Evolutionary conservation across 2,113 vertebrate species (phyloP).

Genomic region (Ctenodactylus gundi): DNA sequence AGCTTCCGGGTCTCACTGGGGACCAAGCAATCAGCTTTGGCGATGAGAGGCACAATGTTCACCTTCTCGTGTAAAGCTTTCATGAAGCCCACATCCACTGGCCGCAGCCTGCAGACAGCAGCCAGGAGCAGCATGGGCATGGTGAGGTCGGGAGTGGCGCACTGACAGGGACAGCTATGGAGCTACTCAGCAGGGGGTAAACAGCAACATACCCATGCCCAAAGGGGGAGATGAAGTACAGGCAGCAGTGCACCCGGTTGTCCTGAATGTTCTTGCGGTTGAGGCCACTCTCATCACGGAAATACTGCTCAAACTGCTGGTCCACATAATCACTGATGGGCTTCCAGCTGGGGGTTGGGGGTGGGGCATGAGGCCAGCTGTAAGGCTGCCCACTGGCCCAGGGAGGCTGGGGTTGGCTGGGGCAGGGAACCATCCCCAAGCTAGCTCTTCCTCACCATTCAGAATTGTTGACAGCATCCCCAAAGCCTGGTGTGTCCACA

Average conservation of each 20-base stretch:
- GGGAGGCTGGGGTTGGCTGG: too few species aligned
- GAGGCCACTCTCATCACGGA: conserved; percentile 97
- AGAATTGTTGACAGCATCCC: conserved; percentile 98
- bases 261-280: conserved; percentile 99
- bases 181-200: neutral
- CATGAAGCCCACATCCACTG: conserved; percentile 98
- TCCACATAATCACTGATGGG: conserved; percentile 98
- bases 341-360: conserved; percentile 92
- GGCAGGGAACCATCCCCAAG: neutral
- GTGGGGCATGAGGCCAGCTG: neutral
- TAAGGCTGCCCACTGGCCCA: neutral
- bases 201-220: conserved; percentile 90
- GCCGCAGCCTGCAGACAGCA: conserved; percentile 88
- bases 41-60: conserved; percentile 96
- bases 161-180: fast-evolving
- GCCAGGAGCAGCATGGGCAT: neutral
- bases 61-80: conserved; percentile 98
- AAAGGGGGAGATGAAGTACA: conserved; percentile 98
- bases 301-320: conserved; percentile 99
- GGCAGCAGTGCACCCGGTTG: conserved; percentile 98
- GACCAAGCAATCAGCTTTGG: conserved; percentile 97
- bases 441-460: conserved; percentile 89
- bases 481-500: conserved; percentile 97
- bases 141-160: fast-evolving
- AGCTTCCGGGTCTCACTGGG: conserved; percentile 96